Conservation (phyloP, 2,113 vertebrate genomes). For the Perca schrenkii region DNA sequence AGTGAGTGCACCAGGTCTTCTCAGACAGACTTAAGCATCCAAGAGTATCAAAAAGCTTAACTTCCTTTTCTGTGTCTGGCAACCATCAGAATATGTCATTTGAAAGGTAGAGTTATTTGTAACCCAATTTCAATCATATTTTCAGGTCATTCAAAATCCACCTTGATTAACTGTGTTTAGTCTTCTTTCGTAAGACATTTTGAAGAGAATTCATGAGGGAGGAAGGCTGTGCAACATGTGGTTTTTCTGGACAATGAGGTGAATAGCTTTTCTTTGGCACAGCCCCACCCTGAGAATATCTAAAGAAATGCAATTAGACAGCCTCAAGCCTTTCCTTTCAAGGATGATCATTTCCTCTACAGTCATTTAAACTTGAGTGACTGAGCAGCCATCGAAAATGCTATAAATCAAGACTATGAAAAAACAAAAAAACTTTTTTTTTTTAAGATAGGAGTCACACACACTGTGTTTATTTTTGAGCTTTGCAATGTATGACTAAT, state of each 20-base stretch:
- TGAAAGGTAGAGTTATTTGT: conserved; percentile 9
- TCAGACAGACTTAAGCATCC: conserved; percentile 4
- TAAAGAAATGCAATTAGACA: conserved; percentile 25
- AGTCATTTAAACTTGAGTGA: not conserved
- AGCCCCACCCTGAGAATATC: conserved; percentile 5
- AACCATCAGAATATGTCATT: not conserved
- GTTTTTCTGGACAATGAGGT: conserved; percentile 45
- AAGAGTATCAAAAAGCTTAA: not conserved
- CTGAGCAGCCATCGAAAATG: not conserved
- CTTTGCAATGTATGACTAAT: conserved; percentile 52
- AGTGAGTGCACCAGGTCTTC: not conserved
- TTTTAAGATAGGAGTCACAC: not conserved
- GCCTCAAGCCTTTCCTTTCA: conserved; percentile 15
- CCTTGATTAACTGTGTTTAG: conserved; percentile 20
- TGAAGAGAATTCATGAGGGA: not conserved
- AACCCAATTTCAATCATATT: not conserved
- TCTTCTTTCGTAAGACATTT: conserved; percentile 8
- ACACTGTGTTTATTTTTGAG: not conserved
- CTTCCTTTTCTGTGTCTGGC: not conserved
- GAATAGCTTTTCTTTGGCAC: conserved; percentile 28
- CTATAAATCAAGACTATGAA: not conserved
- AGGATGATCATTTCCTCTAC: not conserved
- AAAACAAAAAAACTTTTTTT: not conserved
- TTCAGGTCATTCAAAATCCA: conserved; percentile 15
- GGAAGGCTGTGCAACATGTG: conserved; percentile 55